phyloP scores from a whole-genome alignment of 2,888 invertebrate species.

The Scaptomyza tumidula region DNA sequence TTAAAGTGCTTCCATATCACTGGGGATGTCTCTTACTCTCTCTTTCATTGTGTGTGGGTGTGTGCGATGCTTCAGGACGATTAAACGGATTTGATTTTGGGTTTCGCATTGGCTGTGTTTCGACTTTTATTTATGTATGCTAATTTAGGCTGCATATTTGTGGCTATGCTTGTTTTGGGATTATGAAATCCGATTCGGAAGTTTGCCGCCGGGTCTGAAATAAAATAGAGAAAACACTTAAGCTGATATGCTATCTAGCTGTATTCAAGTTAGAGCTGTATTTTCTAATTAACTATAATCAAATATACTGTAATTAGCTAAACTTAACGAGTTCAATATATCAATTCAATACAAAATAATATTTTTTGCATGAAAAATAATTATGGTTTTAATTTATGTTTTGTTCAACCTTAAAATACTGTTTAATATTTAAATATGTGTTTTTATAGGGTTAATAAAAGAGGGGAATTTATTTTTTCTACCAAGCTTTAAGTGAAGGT shows the following conservation, averaged over 20 bases:
- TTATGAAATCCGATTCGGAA: constrained; percentile 43
- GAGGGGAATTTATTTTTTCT: background rate
- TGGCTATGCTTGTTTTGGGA: constrained; percentile 38
- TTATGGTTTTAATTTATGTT: too few relatives aligned
- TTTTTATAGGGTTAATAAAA: background rate
- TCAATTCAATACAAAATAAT: too few relatives aligned
- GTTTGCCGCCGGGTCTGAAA: background rate
- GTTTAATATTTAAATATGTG: too few relatives aligned
- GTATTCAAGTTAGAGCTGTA: background rate
- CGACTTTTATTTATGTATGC: constrained; percentile 45
- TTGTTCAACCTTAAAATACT: too few relatives aligned
- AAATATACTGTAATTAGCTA: background rate
- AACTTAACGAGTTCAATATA: background rate
- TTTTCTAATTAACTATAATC: background rate
- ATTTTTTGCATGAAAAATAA: too few relatives aligned
- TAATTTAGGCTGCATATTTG: constrained; percentile 57
- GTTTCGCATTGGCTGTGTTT: constrained; percentile 36
- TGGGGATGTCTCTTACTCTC: constrained; percentile 1
- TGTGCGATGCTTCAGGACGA: constrained; percentile 51
- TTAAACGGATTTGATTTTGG: constrained; percentile 71
- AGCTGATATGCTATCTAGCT: background rate
- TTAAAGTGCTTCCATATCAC: constrained; percentile 39
- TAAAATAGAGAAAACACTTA: background rate
- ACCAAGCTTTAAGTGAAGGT: background rate
- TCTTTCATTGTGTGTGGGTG: constrained; percentile 12